phyloP scores from a whole-genome alignment of 2,797 vertebrate genomes.

The Neosalanx taihuensis region DNA sequence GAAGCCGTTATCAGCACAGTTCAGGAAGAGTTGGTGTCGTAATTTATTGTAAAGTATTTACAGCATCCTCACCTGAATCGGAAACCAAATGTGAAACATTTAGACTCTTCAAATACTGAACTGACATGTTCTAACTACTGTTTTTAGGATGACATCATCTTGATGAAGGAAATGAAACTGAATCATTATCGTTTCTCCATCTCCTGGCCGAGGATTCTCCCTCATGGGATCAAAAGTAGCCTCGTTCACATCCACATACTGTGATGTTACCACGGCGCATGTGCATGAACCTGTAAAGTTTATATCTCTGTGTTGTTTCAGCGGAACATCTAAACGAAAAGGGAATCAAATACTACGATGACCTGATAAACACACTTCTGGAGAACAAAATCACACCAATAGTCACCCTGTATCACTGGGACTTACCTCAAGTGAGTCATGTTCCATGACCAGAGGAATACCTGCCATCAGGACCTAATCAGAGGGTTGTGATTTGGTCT shows the following conservation, averaged over 20 bases:
- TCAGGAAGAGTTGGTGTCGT: too few species aligned
- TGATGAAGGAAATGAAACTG: constrained; percentile 85
- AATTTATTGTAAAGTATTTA: neutral
- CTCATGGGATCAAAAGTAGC: constrained; percentile 78
- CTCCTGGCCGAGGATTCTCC: constrained; percentile 90
- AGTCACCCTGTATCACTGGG: constrained; percentile 90
- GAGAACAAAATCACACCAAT: constrained; percentile 83
- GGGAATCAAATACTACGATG: constrained; percentile 83
- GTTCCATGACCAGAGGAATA: too few species aligned
- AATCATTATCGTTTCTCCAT: constrained; percentile 89
- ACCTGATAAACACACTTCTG: constrained; percentile 83
- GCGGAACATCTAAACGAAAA: constrained; percentile 83
- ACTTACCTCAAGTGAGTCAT: constrained; percentile 56
- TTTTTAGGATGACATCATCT: constrained; percentile 80
- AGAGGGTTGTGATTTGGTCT: too few species aligned
- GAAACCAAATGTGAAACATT: neutral
- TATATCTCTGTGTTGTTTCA: constrained; percentile 46
- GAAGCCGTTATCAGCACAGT: too few species aligned
- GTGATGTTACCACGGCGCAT: neutral
- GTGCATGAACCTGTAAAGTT: neutral
- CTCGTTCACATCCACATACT: neutral
- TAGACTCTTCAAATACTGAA: neutral
- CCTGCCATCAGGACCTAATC: too few species aligned
- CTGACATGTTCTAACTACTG: neutral
- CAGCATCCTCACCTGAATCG: neutral